Conservation (phyloP, 2,797 vertebrate species). For the Mareca penelope region DNA sequence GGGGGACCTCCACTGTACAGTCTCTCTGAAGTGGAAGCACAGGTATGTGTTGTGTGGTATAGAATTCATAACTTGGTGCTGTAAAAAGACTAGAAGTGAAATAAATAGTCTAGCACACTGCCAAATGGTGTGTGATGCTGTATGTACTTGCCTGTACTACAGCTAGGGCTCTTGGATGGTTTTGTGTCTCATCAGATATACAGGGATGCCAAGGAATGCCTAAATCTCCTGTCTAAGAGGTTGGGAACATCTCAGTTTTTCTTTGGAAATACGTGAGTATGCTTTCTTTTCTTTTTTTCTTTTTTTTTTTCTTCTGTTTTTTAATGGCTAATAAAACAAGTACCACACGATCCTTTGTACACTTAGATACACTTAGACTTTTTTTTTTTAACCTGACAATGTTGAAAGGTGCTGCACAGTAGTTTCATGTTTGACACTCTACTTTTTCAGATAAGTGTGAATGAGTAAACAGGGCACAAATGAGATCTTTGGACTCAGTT, state of each 20-base stretch:
- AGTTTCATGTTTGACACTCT: background rate
- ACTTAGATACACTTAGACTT: background rate
- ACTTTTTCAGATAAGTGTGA: background rate
- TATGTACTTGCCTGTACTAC: background rate
- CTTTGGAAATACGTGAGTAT: slow-evolving; percentile 93
- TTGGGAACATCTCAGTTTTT: slow-evolving; percentile 91
- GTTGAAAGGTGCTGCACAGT: background rate
- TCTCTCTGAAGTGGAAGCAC: slow-evolving; percentile 91
- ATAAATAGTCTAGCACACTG: background rate
- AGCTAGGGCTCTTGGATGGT: slow-evolving; percentile 13
- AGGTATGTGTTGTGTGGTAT: slow-evolving; percentile 77
- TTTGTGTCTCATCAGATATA: slow-evolving; percentile 87
- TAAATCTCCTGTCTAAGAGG: slow-evolving; percentile 95
- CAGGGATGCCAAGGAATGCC: slow-evolving; percentile 97
- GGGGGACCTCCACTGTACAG: slow-evolving; percentile 88
- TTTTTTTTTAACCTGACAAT: background rate
- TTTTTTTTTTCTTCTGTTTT: background rate
- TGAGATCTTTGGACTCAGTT: background rate
- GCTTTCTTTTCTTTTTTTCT: background rate
- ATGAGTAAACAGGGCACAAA: background rate
- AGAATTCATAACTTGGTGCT: background rate
- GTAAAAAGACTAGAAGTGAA: background rate
- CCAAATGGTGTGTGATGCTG: background rate
- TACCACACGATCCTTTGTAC: background rate
- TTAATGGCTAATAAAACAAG: background rate